A percentile compares a stretch with the other conserved stretches of the same genome.
phyloP scores from a whole-genome alignment of 92 coral and sea anemone genomes.

The Epizoanthus scotinus region DNA sequence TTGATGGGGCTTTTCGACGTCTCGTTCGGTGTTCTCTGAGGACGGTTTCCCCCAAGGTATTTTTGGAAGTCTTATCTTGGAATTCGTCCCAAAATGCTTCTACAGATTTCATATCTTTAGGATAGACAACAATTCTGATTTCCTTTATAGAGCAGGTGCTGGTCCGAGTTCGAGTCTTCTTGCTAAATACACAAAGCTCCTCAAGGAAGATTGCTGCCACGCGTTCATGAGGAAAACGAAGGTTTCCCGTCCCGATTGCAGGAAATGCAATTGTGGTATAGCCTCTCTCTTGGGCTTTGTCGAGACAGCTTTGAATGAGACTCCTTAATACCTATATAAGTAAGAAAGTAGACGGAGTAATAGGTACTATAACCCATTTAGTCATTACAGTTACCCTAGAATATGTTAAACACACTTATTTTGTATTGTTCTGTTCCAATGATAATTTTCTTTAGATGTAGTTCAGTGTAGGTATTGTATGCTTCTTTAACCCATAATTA shows the following conservation, averaged over 20 bases:
- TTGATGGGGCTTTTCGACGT: not conserved
- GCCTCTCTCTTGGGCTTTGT: slow-evolving; percentile 50
- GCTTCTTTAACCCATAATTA: too few species aligned
- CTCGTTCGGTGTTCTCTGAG: not conserved
- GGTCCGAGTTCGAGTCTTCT: slow-evolving; percentile 41
- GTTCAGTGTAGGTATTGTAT: too few species aligned
- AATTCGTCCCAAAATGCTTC: slow-evolving; percentile 60
- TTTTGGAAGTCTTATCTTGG: slow-evolving; percentile 16
- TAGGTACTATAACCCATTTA: not conserved
- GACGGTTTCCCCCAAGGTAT: not conserved
- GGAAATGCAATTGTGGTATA: slow-evolving; percentile 74
- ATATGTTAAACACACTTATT: too few species aligned
- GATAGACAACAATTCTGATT: slow-evolving; percentile 67
- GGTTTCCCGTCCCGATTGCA: slow-evolving; percentile 85
- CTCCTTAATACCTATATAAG: not conserved
- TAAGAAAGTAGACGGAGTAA: not conserved
- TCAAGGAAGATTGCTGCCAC: slow-evolving; percentile 70
- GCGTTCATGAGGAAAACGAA: slow-evolving; percentile 60
- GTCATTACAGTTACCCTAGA: not conserved
- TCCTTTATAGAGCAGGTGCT: slow-evolving; percentile 37
- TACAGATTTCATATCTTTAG: slow-evolving; percentile 52
- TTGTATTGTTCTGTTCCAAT: too few species aligned
- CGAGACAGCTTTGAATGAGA: slow-evolving; percentile 53
- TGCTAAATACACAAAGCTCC: slow-evolving; percentile 56
- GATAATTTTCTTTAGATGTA: too few species aligned